phyloP scores from a whole-genome alignment of 2,888 invertebrate species.

The Bellardia pandia region DNA sequence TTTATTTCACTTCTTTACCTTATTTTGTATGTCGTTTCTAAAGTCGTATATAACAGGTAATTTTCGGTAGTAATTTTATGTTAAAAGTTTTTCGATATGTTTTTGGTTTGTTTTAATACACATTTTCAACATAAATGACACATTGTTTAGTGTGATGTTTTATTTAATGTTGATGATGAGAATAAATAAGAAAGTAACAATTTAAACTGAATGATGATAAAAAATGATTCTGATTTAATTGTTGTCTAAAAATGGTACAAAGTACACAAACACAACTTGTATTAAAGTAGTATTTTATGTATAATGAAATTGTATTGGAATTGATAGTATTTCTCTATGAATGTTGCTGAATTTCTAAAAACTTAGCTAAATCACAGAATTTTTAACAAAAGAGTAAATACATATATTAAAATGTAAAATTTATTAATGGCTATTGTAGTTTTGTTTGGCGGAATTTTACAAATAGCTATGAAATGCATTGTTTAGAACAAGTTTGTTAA shows the following conservation, averaged over 20 bases:
- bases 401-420: too few species aligned
- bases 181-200: constrained; percentile 25
- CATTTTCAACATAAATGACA: constrained; percentile 51
- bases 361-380: too few species aligned
- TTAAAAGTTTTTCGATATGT: constrained; percentile 54
- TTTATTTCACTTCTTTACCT: constrained; percentile 40
- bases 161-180: constrained; percentile 34
- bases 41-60: constrained; percentile 46
- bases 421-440: too few species aligned
- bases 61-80: constrained; percentile 66
- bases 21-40: constrained; percentile 14
- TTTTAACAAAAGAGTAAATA: too few species aligned
- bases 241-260: constrained; percentile 2
- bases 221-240: constrained; percentile 16
- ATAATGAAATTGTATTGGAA: not conserved
- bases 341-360: too few species aligned
- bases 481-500: too few species aligned
- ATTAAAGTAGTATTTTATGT: not conserved
- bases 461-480: too few species aligned
- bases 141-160: constrained; percentile 38
- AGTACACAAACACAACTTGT: not conserved
- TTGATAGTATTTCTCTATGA: too few species aligned
- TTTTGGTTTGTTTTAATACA: constrained; percentile 29
- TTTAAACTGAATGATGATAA: constrained; percentile 39
- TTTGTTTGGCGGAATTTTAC: too few species aligned